Evolutionary conservation across 1,140 invertebrate species (phyloP).

Genomic region (Caenorhabditis brenneri): DNA sequence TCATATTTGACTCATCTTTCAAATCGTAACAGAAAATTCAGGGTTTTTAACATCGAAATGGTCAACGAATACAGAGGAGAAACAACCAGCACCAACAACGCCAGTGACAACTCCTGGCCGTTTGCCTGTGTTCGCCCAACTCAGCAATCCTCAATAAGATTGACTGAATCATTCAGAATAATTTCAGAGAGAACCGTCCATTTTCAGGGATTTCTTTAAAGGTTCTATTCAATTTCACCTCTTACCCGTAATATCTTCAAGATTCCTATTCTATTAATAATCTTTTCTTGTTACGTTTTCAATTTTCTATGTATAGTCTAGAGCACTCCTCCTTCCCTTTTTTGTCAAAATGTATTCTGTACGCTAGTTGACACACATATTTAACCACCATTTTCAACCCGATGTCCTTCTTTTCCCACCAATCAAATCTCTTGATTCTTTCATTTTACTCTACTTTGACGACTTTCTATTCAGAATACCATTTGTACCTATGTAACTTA

Average conservation of each 20-base stretch:
- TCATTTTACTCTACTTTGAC: background rate
- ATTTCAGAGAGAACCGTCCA: slow-evolving; percentile 15
- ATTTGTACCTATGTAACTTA: slow-evolving; percentile 40
- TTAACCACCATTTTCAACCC: background rate
- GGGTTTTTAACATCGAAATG: slow-evolving; percentile 26
- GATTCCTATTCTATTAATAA: slow-evolving; percentile 8
- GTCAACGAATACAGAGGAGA: background rate
- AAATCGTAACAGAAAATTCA: background rate
- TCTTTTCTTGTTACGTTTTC: slow-evolving; percentile 17
- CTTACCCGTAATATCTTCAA: slow-evolving; percentile 5
- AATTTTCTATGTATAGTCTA: slow-evolving; percentile 14
- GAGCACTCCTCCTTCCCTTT: background rate
- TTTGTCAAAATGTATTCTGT: background rate
- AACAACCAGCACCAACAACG: background rate
- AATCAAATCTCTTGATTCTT: slow-evolving; percentile 34
- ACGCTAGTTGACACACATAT: slow-evolving; percentile 27
- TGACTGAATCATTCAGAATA: background rate
- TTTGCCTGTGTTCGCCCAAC: slow-evolving; percentile 43
- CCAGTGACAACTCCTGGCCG: background rate
- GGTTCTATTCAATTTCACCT: background rate
- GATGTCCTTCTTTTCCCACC: slow-evolving; percentile 19
- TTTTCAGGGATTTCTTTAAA: slow-evolving; percentile 40
- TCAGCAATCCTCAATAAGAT: slow-evolving; percentile 32
- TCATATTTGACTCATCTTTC: no score
- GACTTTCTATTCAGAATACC: background rate